These are phyloP conservation scores for Drosophila melanica DNA, from an alignment of 1,140 invertebrate species.

Conservation along the genomic window DNA sequence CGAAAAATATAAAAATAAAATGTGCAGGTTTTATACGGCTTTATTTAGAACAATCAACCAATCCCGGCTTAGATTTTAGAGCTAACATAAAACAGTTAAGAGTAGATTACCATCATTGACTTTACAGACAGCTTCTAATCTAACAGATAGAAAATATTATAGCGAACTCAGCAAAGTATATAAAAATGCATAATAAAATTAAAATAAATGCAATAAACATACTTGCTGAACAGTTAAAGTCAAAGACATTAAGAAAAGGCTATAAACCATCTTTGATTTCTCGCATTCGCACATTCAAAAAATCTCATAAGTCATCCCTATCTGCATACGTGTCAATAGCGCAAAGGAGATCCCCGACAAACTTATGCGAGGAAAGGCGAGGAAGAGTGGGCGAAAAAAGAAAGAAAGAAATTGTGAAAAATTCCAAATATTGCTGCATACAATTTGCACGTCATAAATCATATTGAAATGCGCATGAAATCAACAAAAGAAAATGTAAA, in stretches of 20 bases:
- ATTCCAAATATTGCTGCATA: slow-evolving; percentile 64
- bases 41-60: too few species aligned
- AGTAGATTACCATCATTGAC: too few species aligned
- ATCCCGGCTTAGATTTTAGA: too few species aligned
- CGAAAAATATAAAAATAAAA: too few species aligned
- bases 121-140: too few species aligned
- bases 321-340: slow-evolving; percentile 43
- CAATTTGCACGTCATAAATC: slow-evolving; percentile 78
- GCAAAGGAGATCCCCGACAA: slow-evolving; percentile 29
- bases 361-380: slow-evolving; percentile 12
- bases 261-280: slow-evolving; percentile 41
- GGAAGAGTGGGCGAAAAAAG: slow-evolving; percentile 6
- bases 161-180: too few species aligned
- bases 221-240: slow-evolving; percentile 4
- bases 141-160: too few species aligned
- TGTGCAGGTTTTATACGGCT: too few species aligned
- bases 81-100: too few species aligned
- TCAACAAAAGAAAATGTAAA: slow-evolving; percentile 45
- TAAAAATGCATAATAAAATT: background rate
- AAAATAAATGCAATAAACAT: background rate
- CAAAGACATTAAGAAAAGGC: slow-evolving; percentile 17
- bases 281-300: slow-evolving; percentile 30
- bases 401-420: slow-evolving; percentile 35
- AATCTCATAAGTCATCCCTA: slow-evolving; percentile 42
- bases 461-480: slow-evolving; percentile 69